phyloP scores from a whole-genome alignment of 2,113 vertebrate species.

The Burhinus oedicnemus region DNA sequence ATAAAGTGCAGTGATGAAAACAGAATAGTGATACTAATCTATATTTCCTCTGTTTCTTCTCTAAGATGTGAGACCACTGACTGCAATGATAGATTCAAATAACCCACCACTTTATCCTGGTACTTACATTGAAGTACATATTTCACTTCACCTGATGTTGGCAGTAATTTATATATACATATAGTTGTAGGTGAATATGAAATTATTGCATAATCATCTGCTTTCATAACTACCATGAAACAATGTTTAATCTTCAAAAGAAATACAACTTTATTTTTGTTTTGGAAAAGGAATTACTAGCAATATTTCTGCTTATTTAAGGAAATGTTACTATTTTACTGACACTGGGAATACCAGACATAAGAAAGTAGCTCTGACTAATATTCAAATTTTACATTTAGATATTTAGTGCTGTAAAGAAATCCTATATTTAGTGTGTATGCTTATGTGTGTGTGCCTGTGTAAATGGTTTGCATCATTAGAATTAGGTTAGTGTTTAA shows the following conservation, averaged over 20 bases:
- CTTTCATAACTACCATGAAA: background rate
- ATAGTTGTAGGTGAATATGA: background rate
- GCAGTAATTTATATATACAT: background rate
- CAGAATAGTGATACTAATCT: background rate
- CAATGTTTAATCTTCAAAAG: background rate
- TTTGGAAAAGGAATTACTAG: background rate
- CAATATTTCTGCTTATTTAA: background rate
- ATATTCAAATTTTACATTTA: background rate
- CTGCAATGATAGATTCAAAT: background rate
- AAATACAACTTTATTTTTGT: background rate
- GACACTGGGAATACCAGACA: background rate
- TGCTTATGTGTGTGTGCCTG: background rate
- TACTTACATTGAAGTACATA: background rate
- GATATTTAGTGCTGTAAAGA: slow-evolving; percentile 8
- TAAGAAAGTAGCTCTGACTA: background rate
- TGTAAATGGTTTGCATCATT: background rate
- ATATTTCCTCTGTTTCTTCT: background rate
- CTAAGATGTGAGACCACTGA: background rate
- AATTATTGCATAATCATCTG: background rate
- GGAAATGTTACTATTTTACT: background rate
- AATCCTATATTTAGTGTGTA: background rate
- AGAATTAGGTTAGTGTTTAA: background rate
- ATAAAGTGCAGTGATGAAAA: background rate
- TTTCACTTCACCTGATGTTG: background rate
- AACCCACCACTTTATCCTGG: background rate